These are phyloP conservation scores for Deroplatys truncata DNA, from an alignment of 2,888 invertebrate species.

Conservation along the genomic window DNA sequence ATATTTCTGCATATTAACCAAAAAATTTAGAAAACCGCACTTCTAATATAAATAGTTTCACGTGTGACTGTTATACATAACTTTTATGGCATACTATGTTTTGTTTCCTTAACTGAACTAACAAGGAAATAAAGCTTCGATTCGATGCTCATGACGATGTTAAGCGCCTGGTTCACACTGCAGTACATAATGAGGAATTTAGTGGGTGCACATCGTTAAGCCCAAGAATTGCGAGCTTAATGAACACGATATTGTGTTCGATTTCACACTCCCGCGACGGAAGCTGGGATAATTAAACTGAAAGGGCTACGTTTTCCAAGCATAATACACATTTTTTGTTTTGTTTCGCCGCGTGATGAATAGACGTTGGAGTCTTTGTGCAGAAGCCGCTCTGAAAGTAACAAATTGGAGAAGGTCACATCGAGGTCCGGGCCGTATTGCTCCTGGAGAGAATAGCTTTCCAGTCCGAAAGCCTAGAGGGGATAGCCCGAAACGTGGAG, in stretches of 20 bases:
- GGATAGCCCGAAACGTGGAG: too few relatives aligned
- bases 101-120: too few relatives aligned
- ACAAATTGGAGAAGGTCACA: not conserved
- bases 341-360: not conserved
- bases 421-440: not conserved
- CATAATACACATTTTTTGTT: not conserved
- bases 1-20: too few relatives aligned
- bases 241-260: slow-evolving; percentile 1
- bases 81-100: too few relatives aligned
- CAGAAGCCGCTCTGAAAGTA: not conserved
- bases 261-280: not conserved
- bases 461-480: too few relatives aligned
- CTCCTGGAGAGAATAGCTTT: not conserved
- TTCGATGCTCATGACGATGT: not conserved
- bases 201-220: not conserved
- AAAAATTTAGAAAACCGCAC: too few relatives aligned
- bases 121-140: too few relatives aligned
- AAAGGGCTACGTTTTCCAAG: not conserved
- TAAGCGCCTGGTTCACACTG: not conserved
- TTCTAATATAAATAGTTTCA: too few relatives aligned
- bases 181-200: not conserved
- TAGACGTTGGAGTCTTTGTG: not conserved
- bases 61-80: too few relatives aligned
- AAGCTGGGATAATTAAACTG: not conserved
- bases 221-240: not conserved